Evolutionary conservation across 2,888 invertebrate genomes (phyloP).

Genomic region (Boloria euphrosyne): DNA sequence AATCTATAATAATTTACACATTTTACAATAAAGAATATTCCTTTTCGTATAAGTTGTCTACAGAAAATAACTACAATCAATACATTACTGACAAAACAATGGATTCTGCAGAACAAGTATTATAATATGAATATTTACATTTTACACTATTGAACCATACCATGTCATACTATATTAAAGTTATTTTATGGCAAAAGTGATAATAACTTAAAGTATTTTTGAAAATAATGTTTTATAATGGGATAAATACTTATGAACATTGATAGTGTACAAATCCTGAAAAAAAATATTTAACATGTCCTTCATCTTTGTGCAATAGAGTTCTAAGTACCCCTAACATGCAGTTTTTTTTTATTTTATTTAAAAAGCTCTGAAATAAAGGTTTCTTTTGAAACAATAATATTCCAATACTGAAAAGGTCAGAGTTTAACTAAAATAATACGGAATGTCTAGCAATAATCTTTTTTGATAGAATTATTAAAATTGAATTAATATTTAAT

Average conservation of each 20-base stretch:
- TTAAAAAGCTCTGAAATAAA: slow-evolving; percentile 6
- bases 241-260: too few species aligned
- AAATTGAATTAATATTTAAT: slow-evolving; percentile 11
- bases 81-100: slow-evolving; percentile 9
- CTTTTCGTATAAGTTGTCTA: slow-evolving; percentile 21
- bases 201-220: too few species aligned
- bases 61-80: slow-evolving; percentile 19
- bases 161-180: slow-evolving; percentile 2
- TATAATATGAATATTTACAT: slow-evolving; percentile 22
- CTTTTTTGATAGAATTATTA: slow-evolving; percentile 14
- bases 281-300: too few species aligned
- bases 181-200: slow-evolving; percentile 3
- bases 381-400: slow-evolving; percentile 3
- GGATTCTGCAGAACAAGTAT: background rate
- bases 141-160: slow-evolving; percentile 22
- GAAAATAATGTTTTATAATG: too few species aligned
- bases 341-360: too few species aligned
- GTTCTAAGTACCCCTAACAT: background rate
- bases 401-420: slow-evolving; percentile 15
- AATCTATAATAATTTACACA: slow-evolving; percentile 38
- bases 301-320: slow-evolving; percentile 12
- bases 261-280: too few species aligned
- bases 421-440: slow-evolving; percentile 14
- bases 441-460: slow-evolving; percentile 29
- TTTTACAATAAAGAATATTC: slow-evolving; percentile 27